Conservation (phyloP, 2,797 vertebrate genomes). For the Okamejei kenojei region DNA sequence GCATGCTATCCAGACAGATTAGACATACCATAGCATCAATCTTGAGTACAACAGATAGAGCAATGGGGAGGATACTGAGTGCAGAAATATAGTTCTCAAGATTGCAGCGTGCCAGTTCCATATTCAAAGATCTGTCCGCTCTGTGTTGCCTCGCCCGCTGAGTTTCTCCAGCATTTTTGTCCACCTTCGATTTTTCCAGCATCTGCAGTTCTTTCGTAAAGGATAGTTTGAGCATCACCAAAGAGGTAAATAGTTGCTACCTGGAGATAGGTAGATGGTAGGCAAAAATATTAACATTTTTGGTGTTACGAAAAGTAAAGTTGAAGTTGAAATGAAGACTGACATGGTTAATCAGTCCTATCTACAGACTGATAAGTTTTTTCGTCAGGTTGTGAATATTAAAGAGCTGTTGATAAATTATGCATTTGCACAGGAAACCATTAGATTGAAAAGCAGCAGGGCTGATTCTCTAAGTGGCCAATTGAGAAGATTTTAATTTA, state of each 20-base stretch:
- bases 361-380: neutral
- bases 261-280: neutral
- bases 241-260: no score
- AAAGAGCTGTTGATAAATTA: neutral
- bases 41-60: no score
- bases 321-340: neutral
- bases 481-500: neutral
- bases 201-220: no score
- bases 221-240: no score
- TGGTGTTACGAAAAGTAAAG: neutral
- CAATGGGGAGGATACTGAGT: no score
- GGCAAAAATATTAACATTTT: neutral
- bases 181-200: no score
- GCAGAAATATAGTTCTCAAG: no score
- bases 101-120: no score
- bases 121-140: no score
- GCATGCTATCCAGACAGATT: neutral
- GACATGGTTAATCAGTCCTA: neutral
- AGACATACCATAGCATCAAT: no score
- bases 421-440: constrained; percentile 20
- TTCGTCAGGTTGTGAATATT: neutral
- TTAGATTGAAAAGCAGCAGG: neutral
- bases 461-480: neutral
- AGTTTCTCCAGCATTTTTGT: no score
- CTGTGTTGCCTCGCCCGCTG: no score